Evolutionary conservation across 2,113 vertebrate genomes (phyloP).

Genomic region (Daboia siamensis): DNA sequence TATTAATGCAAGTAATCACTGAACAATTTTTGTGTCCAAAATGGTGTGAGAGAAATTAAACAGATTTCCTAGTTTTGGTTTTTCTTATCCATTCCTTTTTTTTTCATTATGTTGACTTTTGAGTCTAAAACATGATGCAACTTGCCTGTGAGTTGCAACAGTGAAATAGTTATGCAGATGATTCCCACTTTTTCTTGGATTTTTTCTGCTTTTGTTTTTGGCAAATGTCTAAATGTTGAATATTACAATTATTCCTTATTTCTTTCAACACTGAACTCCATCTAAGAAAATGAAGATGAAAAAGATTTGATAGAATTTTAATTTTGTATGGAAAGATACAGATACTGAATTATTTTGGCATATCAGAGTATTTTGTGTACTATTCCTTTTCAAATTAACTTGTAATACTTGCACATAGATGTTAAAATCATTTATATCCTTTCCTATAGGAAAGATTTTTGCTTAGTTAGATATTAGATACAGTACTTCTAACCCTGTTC

Average conservation of each 20-base stretch:
- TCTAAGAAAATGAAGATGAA: background rate
- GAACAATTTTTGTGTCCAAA: background rate
- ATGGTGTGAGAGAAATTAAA: background rate
- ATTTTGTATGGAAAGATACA: background rate
- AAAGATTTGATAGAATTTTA: background rate
- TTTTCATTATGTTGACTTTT: background rate
- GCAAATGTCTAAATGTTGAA: background rate
- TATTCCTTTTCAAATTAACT: constrained; percentile 17
- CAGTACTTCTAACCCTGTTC: background rate
- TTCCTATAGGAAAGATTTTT: constrained; percentile 27
- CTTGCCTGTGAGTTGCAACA: background rate
- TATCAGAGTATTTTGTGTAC: background rate
- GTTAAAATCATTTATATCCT: constrained; percentile 5
- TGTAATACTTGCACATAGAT: constrained; percentile 4
- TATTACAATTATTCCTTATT: background rate
- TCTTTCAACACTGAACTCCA: background rate
- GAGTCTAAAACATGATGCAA: background rate
- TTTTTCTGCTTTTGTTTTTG: background rate
- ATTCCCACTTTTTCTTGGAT: background rate
- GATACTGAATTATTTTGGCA: background rate
- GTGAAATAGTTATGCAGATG: background rate
- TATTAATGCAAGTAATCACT: constrained; percentile 1
- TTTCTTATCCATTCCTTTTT: background rate
- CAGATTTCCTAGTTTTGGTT: background rate
- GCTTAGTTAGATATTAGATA: background rate